Percentiles rank a stretch among this genome's conserved stretches.
Conservation (phyloP, 2,888 invertebrate genomes). For the Entomobrya proxima region DNA sequence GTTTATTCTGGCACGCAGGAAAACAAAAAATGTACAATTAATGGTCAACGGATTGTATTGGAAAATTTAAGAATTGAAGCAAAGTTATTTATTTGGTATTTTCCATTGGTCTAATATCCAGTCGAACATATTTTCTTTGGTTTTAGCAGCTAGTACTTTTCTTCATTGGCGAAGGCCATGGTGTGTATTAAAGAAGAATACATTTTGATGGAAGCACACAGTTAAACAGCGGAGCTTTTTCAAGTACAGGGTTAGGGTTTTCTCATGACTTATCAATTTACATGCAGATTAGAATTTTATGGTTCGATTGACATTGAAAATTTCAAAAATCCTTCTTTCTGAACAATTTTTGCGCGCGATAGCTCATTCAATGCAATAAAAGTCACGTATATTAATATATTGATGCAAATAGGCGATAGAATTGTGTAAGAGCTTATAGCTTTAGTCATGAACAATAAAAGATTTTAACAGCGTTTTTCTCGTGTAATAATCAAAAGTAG, state of each 20-base stretch:
- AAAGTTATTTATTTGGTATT: too few species aligned
- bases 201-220: background rate
- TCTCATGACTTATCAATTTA: conserved; percentile 59
- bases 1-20: too few species aligned
- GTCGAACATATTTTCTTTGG: too few species aligned
- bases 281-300: conserved; percentile 60
- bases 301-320: conserved; percentile 57
- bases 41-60: too few species aligned
- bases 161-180: conserved; percentile 28
- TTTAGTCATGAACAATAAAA: background rate
- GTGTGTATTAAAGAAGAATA: too few species aligned
- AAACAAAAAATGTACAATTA: too few species aligned
- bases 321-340: conserved; percentile 22
- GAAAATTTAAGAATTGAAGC: too few species aligned
- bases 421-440: background rate
- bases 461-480: background rate
- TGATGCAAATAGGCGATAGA: background rate
- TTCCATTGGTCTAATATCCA: too few species aligned
- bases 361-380: background rate
- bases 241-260: conserved; percentile 47
- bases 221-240: background rate
- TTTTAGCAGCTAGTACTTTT: background rate
- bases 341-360: background rate
- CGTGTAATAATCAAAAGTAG: background rate
- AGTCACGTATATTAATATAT: background rate